These are phyloP conservation scores for Deilephila elpenor DNA, from an alignment of 2,888 invertebrate genomes.

Conservation along the genomic window DNA sequence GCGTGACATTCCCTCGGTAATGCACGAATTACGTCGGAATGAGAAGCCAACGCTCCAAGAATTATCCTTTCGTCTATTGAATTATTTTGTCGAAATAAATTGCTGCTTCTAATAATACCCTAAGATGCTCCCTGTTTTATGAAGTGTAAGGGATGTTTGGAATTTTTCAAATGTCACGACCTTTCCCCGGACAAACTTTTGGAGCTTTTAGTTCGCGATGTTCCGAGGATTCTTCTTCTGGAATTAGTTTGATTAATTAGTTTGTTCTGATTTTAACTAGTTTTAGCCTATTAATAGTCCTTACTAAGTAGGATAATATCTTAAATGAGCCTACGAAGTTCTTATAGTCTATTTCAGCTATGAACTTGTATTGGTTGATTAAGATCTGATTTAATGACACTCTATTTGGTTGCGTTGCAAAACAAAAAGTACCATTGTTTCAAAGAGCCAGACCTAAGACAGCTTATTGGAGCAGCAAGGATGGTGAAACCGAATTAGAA, in stretches of 20 bases:
- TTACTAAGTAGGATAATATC: too few species aligned
- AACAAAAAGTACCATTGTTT: too few species aligned
- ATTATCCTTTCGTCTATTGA: constrained; percentile 60
- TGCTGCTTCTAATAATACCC: constrained; percentile 51
- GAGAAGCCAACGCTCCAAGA: constrained; percentile 51
- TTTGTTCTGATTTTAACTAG: too few species aligned
- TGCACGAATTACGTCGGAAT: constrained; percentile 62
- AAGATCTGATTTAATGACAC: too few species aligned
- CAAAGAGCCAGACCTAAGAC: too few species aligned
- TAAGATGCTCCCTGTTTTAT: constrained; percentile 49
- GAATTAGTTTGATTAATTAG: neutral
- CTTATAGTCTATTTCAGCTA: too few species aligned
- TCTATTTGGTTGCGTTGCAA: too few species aligned
- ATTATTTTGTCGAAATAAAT: constrained; percentile 60
- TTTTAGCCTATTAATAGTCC: too few species aligned
- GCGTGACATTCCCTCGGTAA: constrained; percentile 52
- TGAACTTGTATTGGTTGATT: too few species aligned
- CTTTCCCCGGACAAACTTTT: constrained; percentile 29
- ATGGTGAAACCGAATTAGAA: too few species aligned
- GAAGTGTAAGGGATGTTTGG: constrained; percentile 48
- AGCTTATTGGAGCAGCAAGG: too few species aligned
- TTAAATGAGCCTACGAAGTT: too few species aligned
- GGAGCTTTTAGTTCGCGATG: constrained; percentile 24
- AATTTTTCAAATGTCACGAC: constrained; percentile 36
- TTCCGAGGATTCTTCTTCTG: neutral